Percentiles rank a stretch among this genome's conserved stretches.
Evolutionary conservation across 2,888 invertebrate species (phyloP).

Genomic region (Boloria selene): DNA sequence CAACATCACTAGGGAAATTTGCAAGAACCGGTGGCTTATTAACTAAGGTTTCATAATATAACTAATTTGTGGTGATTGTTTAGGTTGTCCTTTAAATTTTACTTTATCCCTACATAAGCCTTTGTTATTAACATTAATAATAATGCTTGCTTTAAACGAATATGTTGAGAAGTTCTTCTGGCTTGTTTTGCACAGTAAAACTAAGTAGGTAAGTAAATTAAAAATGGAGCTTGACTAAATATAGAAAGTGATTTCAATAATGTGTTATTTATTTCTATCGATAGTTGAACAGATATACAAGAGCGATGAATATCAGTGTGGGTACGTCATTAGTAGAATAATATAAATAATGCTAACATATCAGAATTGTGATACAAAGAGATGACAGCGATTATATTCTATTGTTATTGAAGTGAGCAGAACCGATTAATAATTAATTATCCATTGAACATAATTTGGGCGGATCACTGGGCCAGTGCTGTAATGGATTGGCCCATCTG

Average conservation of each 20-base stretch:
- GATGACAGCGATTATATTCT: slow-evolving; percentile 35
- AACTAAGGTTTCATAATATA: slow-evolving; percentile 30
- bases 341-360: slow-evolving; percentile 14
- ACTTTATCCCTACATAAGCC: slow-evolving; percentile 21
- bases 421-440: slow-evolving; percentile 79
- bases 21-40: slow-evolving; percentile 33
- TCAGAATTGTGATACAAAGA: slow-evolving; percentile 24
- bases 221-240: too few species aligned
- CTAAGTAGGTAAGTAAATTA: background rate
- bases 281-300: too few species aligned
- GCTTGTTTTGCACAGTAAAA: background rate
- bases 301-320: too few species aligned
- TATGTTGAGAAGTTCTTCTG: slow-evolving; percentile 17
- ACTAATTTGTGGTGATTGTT: slow-evolving; percentile 37
- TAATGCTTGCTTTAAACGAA: slow-evolving; percentile 16
- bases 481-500: slow-evolving; percentile 59
- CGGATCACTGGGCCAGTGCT: slow-evolving; percentile 61
- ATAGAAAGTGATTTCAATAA: too few species aligned
- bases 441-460: slow-evolving; percentile 81
- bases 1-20: slow-evolving; percentile 16
- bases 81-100: slow-evolving; percentile 33
- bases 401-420: slow-evolving; percentile 65
- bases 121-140: slow-evolving; percentile 29
- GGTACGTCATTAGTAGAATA: background rate
- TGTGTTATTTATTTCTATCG: too few species aligned